Base-by-base conservation (phyloP, 2,888 invertebrate species). In the Cremastobaeus sp. region DNA sequence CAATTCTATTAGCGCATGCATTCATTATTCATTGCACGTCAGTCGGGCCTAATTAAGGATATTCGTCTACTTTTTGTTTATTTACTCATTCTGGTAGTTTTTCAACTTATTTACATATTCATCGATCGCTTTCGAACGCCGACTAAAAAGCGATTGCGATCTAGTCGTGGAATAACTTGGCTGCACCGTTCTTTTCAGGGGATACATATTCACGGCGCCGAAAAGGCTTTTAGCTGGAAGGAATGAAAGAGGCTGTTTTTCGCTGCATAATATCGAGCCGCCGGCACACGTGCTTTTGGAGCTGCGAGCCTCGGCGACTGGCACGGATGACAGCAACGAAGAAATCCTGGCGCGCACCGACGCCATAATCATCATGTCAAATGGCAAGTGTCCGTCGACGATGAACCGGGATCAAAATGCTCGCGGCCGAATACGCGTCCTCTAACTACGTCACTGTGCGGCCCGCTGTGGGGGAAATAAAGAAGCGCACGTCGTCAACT, bases 121-220 rank as follows among this genome's bases (percentile, higher is more conserved):
- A n/a, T n/a, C n/a, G n/a, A n/a, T n/a, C n/a, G n/a, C n/a, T n/a
- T n/a, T n/a, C n/a, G n/a, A n/a, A n/a, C n/a, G n/a, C n/a, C n/a
- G n/a, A n/a, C n/a, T n/a, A n/a, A n/a, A n/a, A n/a, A n/a, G n/a
- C n/a, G n/a, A n/a, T n/a, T n/a, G n/a, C n/a, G n/a, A n/a, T n/a
- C n/a, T n/a, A n/a, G n/a, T n/a, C n/a, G n/a, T n/a, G n/a, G n/a
- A n/a, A n/a, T n/a, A n/a, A n/a, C n/a, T n/a, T n/a, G n/a, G n/a
- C n/a, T n/a, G n/a, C n/a, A n/a, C n/a, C n/a, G n/a, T 70, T 43
- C 12, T 14, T 70, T 79, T 47, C 71, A 84, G 86, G 52, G 87
- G 87, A 52, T 86, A 86, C 62, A 77, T 87, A 1, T 86, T 87
- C 48, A 86, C 84, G 2, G 84, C 83, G 2, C 86, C 87, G 3